These are phyloP conservation scores for Protophormia terraenovae DNA, from an alignment of 2,888 invertebrate species.

Conservation along the genomic window DNA sequence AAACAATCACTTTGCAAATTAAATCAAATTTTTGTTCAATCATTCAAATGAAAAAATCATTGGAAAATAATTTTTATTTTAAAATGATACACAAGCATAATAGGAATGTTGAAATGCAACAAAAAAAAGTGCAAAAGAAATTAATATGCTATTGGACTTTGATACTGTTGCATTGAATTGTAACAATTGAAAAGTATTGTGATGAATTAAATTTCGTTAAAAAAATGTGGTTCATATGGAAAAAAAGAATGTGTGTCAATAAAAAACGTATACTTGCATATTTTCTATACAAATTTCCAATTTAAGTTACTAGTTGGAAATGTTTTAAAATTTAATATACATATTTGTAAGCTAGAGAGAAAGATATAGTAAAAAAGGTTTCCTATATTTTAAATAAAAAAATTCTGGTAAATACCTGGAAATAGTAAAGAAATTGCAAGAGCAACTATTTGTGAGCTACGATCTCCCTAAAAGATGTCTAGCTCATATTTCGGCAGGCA, in stretches of 20 bases:
- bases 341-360: too few species aligned
- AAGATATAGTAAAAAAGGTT: too few species aligned
- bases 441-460: too few species aligned
- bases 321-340: too few species aligned
- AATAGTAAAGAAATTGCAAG: too few species aligned
- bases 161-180: background rate
- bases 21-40: slow-evolving; percentile 1
- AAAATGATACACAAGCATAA: background rate
- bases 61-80: background rate
- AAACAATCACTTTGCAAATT: background rate
- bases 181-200: background rate
- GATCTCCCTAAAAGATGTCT: too few species aligned
- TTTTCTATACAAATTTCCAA: too few species aligned
- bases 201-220: background rate
- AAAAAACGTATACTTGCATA: too few species aligned
- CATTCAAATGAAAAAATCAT: background rate
- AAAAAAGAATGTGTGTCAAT: background rate
- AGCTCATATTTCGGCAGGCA: too few species aligned
- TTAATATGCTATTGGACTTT: background rate
- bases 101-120: background rate
- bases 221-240: background rate
- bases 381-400: too few species aligned
- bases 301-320: too few species aligned
- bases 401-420: too few species aligned
- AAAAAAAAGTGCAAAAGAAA: background rate